These are phyloP conservation scores for Eupeodes luniger DNA, from an alignment of 2,888 invertebrate species.

Conservation along the genomic window DNA sequence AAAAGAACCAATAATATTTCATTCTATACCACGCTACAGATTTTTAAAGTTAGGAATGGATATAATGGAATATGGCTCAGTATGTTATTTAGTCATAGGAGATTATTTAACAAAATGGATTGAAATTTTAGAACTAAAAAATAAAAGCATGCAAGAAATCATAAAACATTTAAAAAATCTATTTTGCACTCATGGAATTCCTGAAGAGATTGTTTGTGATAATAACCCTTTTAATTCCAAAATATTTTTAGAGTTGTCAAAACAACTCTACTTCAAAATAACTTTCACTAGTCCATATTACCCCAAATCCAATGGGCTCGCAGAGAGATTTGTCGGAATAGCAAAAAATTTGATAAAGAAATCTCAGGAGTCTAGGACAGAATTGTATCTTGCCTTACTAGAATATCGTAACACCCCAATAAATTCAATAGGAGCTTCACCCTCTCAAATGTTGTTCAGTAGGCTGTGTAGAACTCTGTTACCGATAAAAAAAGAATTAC, in stretches of 20 bases:
- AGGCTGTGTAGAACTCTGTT: conserved; percentile 13
- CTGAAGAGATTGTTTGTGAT: conserved; percentile 9
- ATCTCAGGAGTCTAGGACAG: conserved; percentile 7
- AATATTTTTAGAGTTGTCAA: not conserved
- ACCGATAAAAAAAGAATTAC: not conserved
- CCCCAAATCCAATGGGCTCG: conserved; percentile 68
- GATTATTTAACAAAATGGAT: conserved; percentile 77
- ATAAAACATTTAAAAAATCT: conserved; percentile 16
- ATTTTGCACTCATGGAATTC: conserved; percentile 5
- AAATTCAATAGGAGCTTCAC: conserved; percentile 1
- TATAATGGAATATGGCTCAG: conserved; percentile 73
- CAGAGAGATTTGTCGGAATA: conserved; percentile 73
- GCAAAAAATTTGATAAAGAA: conserved; percentile 21
- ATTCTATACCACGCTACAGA: conserved; percentile 77
- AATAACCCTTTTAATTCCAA: conserved; percentile 16
- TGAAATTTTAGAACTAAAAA: conserved; percentile 68
- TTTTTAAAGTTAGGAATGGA: conserved; percentile 78
- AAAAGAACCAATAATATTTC: conserved; percentile 72
- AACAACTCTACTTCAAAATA: conserved; percentile 7
- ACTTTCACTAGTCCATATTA: conserved; percentile 3
- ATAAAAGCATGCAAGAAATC: conserved; percentile 47
- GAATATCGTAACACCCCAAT: conserved; percentile 8
- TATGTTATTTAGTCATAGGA: conserved; percentile 71
- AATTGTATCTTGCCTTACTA: conserved; percentile 13
- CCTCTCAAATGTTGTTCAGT: conserved; percentile 18